Conservation (phyloP, 37 sponge, comb jelly and placozoan genomes). For the Aplysina aerophoba region DNA sequence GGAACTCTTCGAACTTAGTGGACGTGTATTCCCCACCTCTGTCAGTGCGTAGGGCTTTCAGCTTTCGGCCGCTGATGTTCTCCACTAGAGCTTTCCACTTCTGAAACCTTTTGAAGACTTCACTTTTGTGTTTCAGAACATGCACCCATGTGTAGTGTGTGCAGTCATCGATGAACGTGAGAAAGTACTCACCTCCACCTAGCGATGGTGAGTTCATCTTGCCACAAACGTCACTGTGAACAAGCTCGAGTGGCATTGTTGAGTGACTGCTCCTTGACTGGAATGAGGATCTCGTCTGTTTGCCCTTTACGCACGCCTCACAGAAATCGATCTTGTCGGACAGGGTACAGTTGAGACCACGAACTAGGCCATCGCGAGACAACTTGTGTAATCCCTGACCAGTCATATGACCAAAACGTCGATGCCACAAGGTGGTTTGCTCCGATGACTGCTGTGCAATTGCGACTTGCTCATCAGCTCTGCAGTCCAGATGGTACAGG, state of each 20-base stretch:
- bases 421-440: no score
- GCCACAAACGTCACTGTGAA: no score
- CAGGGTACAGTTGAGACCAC: no score
- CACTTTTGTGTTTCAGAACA: constrained; percentile 15
- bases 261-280: no score
- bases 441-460: no score
- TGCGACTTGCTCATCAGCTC: background rate
- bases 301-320: constrained; percentile 54
- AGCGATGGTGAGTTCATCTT: no score
- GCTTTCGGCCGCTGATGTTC: background rate
- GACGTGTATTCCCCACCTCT: constrained; percentile 48
- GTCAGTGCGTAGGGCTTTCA: constrained; percentile 8
- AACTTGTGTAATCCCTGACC: constrained; percentile 44
- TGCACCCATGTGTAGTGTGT: no score
- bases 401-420: constrained; percentile 54
- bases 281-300: constrained; percentile 48
- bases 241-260: no score
- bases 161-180: constrained; percentile 54
- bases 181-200: constrained; percentile 52
- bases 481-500: constrained; percentile 13
- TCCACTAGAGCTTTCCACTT: constrained; percentile 43
- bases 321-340: no score
- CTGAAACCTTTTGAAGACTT: constrained; percentile 23
- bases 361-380: no score
- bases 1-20: constrained; percentile 10